Base-by-base conservation (phyloP, 2,113 vertebrate species). In the Columba janthina region DNA sequence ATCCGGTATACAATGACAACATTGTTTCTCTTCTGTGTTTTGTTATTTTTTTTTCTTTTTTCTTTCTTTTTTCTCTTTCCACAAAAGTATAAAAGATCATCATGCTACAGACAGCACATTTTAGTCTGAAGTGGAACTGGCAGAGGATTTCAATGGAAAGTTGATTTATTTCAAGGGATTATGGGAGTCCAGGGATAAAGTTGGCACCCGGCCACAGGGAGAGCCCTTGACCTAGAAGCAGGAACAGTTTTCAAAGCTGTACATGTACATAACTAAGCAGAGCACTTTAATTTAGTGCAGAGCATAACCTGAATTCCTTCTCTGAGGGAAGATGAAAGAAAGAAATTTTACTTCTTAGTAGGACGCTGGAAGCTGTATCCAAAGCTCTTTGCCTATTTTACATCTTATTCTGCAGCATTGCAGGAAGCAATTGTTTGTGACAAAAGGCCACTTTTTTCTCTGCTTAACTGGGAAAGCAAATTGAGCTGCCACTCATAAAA, bases 221-320 rank as follows among this genome's bases (percentile, higher is more conserved):
- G 96, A 98, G 97, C 97, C 98, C 97, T 98, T 98, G 98, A 98
- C 98, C 97, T 97, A 98, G 96, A 98, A 98, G 97, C 88, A 94
- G 97, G 92, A 93, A 88, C 64, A 94, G 75, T 96, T 97, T 97
- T 96, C 96, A 95, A 96, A 97, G 92, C 92, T 93, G 88, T 84
- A 86, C 88, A 81, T 94, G 85, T 93, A 90, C 88, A 95, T 75
- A 90, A 87, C 78, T 73, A 90, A 97, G 95, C 94, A 96, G 77
- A 93, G 91, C 90, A 89, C 89, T 94, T 96, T 89, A 83, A 97
- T 94, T 95, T 94, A 92, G 95, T 96, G 82, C 93, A 89, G 57
- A 85, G 80, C 87, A 86, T 97, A 97, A 96, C 96, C 97, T 96
- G 90, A 90, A 97, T 95, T 93, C 92, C 96, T 97, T 93, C 92